These are phyloP conservation scores for Villa cingulata DNA, from an alignment of 2,888 invertebrate genomes.

Conservation along the genomic window DNA sequence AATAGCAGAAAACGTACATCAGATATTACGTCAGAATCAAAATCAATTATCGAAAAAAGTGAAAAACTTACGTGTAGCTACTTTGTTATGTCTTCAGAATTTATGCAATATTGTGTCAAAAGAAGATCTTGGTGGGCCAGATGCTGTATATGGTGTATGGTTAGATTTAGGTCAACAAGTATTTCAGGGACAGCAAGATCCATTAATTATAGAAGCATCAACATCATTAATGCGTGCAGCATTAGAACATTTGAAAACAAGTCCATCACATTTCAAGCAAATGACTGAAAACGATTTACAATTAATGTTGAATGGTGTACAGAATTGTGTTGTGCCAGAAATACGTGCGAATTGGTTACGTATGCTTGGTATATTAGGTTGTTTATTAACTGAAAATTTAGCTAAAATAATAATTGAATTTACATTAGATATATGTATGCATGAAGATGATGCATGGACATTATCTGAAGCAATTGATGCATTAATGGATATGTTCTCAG, in stretches of 20 bases:
- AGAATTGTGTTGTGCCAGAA: slow-evolving; percentile 41
- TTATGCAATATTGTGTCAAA: slow-evolving; percentile 47
- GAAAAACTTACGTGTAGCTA: slow-evolving; percentile 45
- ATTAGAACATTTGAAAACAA: slow-evolving; percentile 48
- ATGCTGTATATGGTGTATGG: slow-evolving; percentile 50
- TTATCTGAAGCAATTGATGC: slow-evolving; percentile 62
- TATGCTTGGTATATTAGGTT: slow-evolving; percentile 44
- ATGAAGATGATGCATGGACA: slow-evolving; percentile 55
- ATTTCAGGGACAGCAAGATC: slow-evolving; percentile 41
- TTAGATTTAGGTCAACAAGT: slow-evolving; percentile 49
- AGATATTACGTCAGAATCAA: slow-evolving; percentile 23
- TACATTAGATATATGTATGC: slow-evolving; percentile 43
- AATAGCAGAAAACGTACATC: slow-evolving; percentile 41
- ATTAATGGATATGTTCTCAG: slow-evolving; percentile 61
- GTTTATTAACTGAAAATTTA: slow-evolving; percentile 32
- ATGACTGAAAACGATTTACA: slow-evolving; percentile 45
- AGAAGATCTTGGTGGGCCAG: slow-evolving; percentile 51
- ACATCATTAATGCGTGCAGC: slow-evolving; percentile 64
- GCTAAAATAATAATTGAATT: slow-evolving; percentile 41
- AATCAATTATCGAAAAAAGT: slow-evolving; percentile 27
- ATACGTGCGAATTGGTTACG: slow-evolving; percentile 45
- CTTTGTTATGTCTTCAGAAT: slow-evolving; percentile 56
- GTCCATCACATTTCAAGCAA: slow-evolving; percentile 39
- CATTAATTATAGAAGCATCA: slow-evolving; percentile 49
- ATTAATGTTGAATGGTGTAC: slow-evolving; percentile 42